Percentiles rank a stretch among this genome's conserved stretches.
Evolutionary conservation across 2,888 invertebrate genomes (phyloP).

Genomic region (Stenolophus ochropezus): DNA sequence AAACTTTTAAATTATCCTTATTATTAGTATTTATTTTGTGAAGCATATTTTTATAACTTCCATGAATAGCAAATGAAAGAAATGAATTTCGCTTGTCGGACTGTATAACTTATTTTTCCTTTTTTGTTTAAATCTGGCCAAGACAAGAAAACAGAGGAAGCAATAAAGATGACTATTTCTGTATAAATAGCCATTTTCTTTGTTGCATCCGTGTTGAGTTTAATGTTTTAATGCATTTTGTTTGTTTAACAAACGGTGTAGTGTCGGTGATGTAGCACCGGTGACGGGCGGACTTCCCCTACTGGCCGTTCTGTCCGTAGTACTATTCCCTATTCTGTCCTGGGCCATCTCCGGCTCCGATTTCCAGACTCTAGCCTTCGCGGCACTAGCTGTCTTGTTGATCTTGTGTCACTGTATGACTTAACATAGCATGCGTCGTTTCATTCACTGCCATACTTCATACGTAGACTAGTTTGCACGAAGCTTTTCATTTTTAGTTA

Average conservation of each 20-base stretch:
- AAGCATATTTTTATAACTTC: no score
- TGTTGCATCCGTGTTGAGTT: constrained; percentile 4
- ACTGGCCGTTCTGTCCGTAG: constrained; percentile 61
- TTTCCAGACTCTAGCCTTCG: constrained; percentile 53
- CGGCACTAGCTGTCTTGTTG: constrained; percentile 36
- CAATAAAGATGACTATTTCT: no score
- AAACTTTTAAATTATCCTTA: no score
- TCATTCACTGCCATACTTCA: constrained; percentile 30
- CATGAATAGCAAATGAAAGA: no score
- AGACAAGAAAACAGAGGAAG: no score
- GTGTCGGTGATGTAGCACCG: constrained; percentile 39
- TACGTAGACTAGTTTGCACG: constrained; percentile 13
- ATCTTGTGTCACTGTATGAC: not conserved
- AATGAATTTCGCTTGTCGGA: no score
- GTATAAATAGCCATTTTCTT: no score
- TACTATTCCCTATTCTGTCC: constrained; percentile 64
- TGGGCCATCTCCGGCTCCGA: constrained; percentile 60
- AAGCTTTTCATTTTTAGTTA: constrained; percentile 19
- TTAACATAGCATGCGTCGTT: constrained; percentile 32
- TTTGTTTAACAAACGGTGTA: constrained; percentile 42
- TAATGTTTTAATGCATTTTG: constrained; percentile 46
- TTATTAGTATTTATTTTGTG: no score
- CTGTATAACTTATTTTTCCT: no score
- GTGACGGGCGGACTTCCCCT: constrained; percentile 45
- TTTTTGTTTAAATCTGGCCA: not conserved